Base-by-base conservation (phyloP, 2,888 invertebrate genomes). In the Sphaerophoria rueppellii region DNA sequence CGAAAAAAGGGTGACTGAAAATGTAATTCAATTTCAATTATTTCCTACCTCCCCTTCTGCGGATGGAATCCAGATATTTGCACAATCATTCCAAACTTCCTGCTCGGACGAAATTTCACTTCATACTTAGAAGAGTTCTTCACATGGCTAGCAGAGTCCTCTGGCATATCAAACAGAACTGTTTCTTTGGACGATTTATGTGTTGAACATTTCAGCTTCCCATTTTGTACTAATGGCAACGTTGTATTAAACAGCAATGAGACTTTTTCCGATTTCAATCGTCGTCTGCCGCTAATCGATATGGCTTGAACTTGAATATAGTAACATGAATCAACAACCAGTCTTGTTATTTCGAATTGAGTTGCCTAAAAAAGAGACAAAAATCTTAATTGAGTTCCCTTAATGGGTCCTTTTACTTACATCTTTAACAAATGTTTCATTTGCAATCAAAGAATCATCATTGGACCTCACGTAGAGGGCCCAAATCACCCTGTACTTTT, bases 301-400 rank as follows among this genome's bases (percentile, higher is more conserved):
- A 96, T 93, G 5, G 96, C 95, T 91, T 96, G 96, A 5, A 96
- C 95, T 94, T 96, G 96, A 52, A 96, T 92, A 88, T 96, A 96
- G 90, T 96, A 96, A 91, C 94, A 93, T 0, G 95, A 95, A 89
- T 95, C 94, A 6, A 94, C 93, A 87, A 94, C 93, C 65, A 96
- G 91, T 88, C 95, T 94, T 88, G 93, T 94, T 88, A 96, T 93
- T 88, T 94, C 93, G 86, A 94, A 94, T 87, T 93, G 93, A 70
- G 93, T 94, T 88, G 94, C 94, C 87, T 95, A 94, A 94, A 48
- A 55, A 43, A 43, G 9, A 43, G 9, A 43, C 7, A 0, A 43
- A 11, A 9, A 0, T 43, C 9, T 43, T 43, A 43, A 9, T 9
- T 7, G 40, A 24, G 24, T 24, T 40, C 9, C 40, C 40, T 40